Percentiles rank a stretch among this genome's conserved stretches.
These are phyloP conservation scores for Magallana nippona DNA, from an alignment of 2,888 invertebrate genomes.

Conservation along the genomic window DNA sequence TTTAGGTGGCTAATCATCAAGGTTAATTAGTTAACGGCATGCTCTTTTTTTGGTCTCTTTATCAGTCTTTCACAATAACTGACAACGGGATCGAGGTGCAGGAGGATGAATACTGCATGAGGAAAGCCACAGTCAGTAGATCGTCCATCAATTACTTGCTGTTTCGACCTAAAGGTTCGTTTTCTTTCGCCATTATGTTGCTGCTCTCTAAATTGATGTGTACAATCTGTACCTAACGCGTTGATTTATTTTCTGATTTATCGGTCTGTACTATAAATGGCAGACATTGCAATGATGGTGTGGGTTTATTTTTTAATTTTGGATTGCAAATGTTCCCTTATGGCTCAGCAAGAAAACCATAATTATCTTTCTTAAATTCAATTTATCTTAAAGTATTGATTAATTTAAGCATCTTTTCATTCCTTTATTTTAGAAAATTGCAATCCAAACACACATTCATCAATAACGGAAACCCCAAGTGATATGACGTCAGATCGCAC, in stretches of 20 bases:
- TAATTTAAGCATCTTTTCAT: too few relatives aligned
- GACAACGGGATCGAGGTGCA: slow-evolving; percentile 61
- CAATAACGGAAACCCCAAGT: slow-evolving; percentile 27
- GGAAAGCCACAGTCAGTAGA: slow-evolving; percentile 57
- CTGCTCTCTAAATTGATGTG: not conserved
- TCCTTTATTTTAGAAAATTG: slow-evolving; percentile 30
- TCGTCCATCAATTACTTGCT: slow-evolving; percentile 60
- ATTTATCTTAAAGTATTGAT: too few relatives aligned
- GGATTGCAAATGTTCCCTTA: too few relatives aligned
- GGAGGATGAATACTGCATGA: slow-evolving; percentile 60
- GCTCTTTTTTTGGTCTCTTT: not conserved
- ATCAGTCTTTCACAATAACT: slow-evolving; percentile 59
- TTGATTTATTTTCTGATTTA: not conserved
- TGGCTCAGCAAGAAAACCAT: too few relatives aligned
- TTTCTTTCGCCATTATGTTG: not conserved
- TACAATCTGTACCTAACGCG: not conserved
- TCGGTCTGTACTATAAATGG: not conserved
- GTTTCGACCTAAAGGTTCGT: slow-evolving; percentile 59
- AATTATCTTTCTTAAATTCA: too few relatives aligned
- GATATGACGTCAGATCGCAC: slow-evolving; percentile 39
- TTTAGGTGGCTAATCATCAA: not conserved
- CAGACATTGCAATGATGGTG: not conserved
- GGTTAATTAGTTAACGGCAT: not conserved
- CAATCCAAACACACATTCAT: slow-evolving; percentile 30
- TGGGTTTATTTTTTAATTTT: not conserved